A percentile compares a stretch with the other conserved stretches of the same genome.
These are phyloP conservation scores for Chalcosyrphus nemorum DNA, from an alignment of 2,888 invertebrate genomes.

Conservation along the genomic window DNA sequence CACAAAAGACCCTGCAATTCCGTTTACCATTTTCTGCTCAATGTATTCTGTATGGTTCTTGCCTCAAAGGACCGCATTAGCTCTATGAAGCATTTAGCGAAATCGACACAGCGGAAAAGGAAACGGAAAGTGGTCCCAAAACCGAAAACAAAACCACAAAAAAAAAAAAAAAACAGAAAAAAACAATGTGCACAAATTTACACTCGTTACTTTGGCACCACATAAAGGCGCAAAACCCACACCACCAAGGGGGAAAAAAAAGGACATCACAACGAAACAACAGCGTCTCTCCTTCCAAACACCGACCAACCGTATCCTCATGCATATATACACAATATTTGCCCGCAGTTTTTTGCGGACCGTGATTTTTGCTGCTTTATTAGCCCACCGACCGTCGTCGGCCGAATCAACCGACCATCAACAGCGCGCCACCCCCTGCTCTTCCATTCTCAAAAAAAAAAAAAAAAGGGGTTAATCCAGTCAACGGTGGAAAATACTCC, in stretches of 20 bases:
- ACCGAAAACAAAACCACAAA: conserved; percentile 42
- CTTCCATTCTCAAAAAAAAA: too few relatives aligned
- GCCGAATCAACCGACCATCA: background rate
- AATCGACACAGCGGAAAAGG: conserved; percentile 63
- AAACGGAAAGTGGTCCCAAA: conserved; percentile 64
- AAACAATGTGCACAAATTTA: conserved; percentile 64
- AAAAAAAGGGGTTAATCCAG: conserved; percentile 69
- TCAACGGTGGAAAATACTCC: conserved; percentile 60
- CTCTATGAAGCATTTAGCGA: conserved; percentile 62
- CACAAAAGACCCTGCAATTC: conserved; percentile 42
- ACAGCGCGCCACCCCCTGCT: background rate
- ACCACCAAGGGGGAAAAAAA: conserved; percentile 10
- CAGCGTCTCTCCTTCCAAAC: background rate
- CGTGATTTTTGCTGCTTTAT: conserved; percentile 65
- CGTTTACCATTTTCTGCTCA: conserved; percentile 40
- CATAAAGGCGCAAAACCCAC: conserved; percentile 17
- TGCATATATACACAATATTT: conserved; percentile 23
- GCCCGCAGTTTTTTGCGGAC: conserved; percentile 37
- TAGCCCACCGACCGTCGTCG: conserved; percentile 32
- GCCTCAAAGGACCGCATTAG: conserved; percentile 40
- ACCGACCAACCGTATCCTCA: conserved; percentile 24
- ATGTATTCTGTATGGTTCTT: conserved; percentile 13
- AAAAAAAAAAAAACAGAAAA: conserved; percentile 41
- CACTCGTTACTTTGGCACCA: conserved; percentile 70
- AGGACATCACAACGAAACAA: conserved; percentile 24